Evolutionary conservation across 1,140 invertebrate species (phyloP).

Genomic region (Druon quercuslanigerum): DNA sequence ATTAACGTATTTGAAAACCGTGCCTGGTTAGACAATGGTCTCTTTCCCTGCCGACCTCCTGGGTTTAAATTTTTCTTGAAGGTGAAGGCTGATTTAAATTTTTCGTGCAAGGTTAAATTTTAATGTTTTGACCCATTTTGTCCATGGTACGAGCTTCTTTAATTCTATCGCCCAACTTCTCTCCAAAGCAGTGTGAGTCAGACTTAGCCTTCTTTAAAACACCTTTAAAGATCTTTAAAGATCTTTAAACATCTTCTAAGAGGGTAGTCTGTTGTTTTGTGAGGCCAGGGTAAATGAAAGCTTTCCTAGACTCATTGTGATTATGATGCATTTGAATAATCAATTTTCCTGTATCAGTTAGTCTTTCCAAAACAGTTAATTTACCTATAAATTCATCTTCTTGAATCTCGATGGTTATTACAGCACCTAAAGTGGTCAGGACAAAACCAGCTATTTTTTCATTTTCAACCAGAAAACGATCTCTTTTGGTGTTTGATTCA

Average conservation of each 20-base stretch:
- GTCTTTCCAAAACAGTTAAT: slow-evolving; percentile 31
- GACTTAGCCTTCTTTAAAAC: slow-evolving; percentile 38
- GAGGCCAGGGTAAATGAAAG: slow-evolving; percentile 32
- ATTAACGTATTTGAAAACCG: slow-evolving; percentile 10
- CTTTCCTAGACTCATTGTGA: slow-evolving; percentile 31
- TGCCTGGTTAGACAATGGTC: slow-evolving; percentile 9
- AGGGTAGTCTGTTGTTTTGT: slow-evolving; percentile 8
- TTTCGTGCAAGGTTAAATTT: too few relatives aligned
- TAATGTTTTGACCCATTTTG: background rate
- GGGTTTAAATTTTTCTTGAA: background rate
- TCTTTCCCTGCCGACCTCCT: slow-evolving; percentile 21
- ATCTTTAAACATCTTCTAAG: too few relatives aligned
- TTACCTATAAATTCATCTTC: slow-evolving; percentile 26
- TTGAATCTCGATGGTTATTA: slow-evolving; percentile 22
- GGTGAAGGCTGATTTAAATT: too few relatives aligned
- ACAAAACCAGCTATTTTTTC: slow-evolving; percentile 34
- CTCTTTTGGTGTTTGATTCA: slow-evolving; percentile 33
- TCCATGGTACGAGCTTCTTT: slow-evolving; percentile 31
- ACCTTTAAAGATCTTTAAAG: too few relatives aligned
- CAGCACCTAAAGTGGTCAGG: slow-evolving; percentile 16
- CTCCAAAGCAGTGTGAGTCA: slow-evolving; percentile 36
- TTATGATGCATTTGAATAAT: slow-evolving; percentile 14
- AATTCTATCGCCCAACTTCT: slow-evolving; percentile 30
- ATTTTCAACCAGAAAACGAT: background rate
- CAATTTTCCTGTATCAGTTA: slow-evolving; percentile 36